Base-by-base conservation (phyloP, 2,797 vertebrate genomes). In the Hipposideros larvatus region DNA sequence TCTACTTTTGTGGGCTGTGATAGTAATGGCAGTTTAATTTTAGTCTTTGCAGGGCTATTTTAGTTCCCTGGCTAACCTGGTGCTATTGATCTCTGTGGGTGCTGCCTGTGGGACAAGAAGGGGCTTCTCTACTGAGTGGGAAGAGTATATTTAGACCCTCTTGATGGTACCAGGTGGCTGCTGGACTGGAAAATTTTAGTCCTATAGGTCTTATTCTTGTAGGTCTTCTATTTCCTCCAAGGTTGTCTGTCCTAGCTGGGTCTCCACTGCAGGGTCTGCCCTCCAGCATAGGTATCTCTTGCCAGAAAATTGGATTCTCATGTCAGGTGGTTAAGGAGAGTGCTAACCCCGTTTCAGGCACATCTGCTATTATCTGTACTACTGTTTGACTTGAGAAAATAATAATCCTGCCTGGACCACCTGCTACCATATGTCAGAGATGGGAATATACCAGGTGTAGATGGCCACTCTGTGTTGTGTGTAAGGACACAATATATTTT, bases 91-190 rank as follows among this genome's bases (percentile, higher is more conserved):
- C 21, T 53, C 4, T 73, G 11, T 31, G 28, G 14, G 15, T n/a
- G 16, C 31, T n/a, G 11, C n/a, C 11, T 37, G 31, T 15, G 3
- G 1, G 1, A 5, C 22, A 26, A 21, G 19, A 28, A 71, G 2
- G 2, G 15, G 11, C 5, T 90, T 66, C 37, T 41, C 24, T 43
- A 21, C 3, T 11, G 8, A 10, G 2, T 0, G 4, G 41, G 19
- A 55, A 24, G 24, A 16, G 21, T 51, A 11, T 11, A 15, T 41
- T 61, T 48, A 10, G 26, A 51, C 28, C 31, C 7, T 11, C 37
- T 59, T 9, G 3, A 11, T 55, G 11, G 4, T 55, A 4, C 48
- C 28, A 61, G 2, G 31, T 24, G 34, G 46, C 53, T 24, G 22
- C 28, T 77, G 70, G 22, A 37, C 22, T 63, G 61, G 21, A n/a